These are phyloP conservation scores for Sinocyclocheilus grahami DNA, from an alignment of 2,113 vertebrate genomes.

Conservation along the genomic window DNA sequence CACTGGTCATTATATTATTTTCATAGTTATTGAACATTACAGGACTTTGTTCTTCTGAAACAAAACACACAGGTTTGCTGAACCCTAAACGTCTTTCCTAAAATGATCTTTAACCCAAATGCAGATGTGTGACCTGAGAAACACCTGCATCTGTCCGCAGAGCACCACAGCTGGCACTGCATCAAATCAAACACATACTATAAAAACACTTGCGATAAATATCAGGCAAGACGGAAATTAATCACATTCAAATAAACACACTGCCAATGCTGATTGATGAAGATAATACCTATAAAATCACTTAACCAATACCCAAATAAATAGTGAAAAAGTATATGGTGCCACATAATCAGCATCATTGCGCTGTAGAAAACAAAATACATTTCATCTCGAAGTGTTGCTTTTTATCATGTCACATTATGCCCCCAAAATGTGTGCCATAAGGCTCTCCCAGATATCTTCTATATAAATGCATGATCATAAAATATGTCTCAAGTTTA, in stretches of 20 bases:
- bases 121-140: constrained; percentile 73
- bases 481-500: too few species aligned
- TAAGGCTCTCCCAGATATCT: too few species aligned
- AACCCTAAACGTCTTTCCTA: constrained; percentile 21
- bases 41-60: not conserved
- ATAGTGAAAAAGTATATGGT: not conserved
- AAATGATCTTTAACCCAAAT: constrained; percentile 43
- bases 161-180: constrained; percentile 50
- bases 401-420: too few species aligned
- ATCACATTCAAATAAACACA: not conserved
- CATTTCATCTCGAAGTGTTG: not conserved
- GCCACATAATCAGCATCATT: not conserved
- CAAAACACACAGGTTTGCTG: constrained; percentile 47
- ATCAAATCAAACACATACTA: constrained; percentile 49
- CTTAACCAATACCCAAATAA: not conserved
- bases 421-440: too few species aligned
- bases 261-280: not conserved
- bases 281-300: not conserved
- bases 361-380: not conserved
- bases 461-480: too few species aligned
- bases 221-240: not conserved
- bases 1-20: not conserved
- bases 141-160: constrained; percentile 45
- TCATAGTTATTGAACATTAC: not conserved
- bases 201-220: not conserved